Base-by-base conservation (phyloP, 2,113 vertebrate genomes). In the Dascyllus trimaculatus region DNA sequence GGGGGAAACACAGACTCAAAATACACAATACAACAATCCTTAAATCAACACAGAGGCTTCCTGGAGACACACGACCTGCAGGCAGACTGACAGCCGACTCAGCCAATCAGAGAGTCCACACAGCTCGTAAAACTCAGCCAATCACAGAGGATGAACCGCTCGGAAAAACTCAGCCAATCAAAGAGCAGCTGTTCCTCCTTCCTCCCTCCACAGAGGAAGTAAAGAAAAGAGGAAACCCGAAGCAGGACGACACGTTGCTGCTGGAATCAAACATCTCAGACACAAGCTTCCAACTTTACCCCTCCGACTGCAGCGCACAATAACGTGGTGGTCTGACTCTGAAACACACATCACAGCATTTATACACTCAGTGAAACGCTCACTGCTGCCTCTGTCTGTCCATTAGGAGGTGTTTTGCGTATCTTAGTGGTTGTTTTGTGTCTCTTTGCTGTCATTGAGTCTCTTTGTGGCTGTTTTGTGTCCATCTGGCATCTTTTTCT, bases 261-360 rank as follows among this genome's bases (percentile, higher is more conserved):
- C 38, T 40, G 38, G 13, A 10, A 40, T 40, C 38, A 40, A 40
- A 40, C 38, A 40, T 8, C 38, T 40, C 38, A 40, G 9, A 53
- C 49, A 53, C n/a, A 52, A 69, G 22, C 14, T 1, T 13, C 40
- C 3, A 46, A 59, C 25, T 73, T 84, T 78, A 84, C 77, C 81
- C 5, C 68, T 85, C 67, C 48, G 65, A 26, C 71, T 54, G 63
- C 56, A 77, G 80, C 70, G 46, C 18, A 76, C 71, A 52, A 59
- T 76, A 77, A 89, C 54, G 5, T 21, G 52, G 49, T 54, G 81
- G 29, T 90, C 91, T 68, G 84, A 88, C 78, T 92, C 92, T 92
- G 90, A 79, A 88, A 87, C 79, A 91, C 45, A 76, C 73, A 65
- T 13, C 38, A 59, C 62, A 59, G 19, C 52, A 58, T 24, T 0